Conservation (phyloP, 2,113 vertebrate genomes). For the Petrocephalus zakoni region DNA sequence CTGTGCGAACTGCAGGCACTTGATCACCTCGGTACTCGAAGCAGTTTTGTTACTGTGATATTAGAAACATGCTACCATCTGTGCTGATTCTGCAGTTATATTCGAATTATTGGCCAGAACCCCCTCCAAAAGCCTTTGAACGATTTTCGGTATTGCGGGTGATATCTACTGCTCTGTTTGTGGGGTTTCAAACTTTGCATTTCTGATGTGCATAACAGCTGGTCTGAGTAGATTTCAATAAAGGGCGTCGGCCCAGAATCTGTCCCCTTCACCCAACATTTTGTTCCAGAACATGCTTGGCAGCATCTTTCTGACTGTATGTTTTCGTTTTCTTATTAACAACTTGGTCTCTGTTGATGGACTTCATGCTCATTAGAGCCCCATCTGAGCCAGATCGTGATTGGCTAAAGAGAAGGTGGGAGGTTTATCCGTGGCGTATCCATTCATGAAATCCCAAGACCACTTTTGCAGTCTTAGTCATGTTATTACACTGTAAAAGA, state of each 20-base stretch:
- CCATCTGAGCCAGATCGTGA: background rate
- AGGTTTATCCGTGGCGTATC: background rate
- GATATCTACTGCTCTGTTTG: constrained; percentile 36
- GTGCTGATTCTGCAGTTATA: constrained; percentile 46
- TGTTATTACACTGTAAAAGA: background rate
- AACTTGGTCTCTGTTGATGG: background rate
- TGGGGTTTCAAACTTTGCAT: constrained; percentile 6
- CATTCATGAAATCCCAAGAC: background rate
- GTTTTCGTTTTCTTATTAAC: background rate
- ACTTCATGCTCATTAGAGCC: background rate
- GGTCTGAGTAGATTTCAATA: constrained; percentile 41
- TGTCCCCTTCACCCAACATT: background rate
- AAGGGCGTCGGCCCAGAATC: constrained; percentile 19
- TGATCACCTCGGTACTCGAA: background rate
- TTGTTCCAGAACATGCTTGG: background rate
- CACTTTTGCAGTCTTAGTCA: background rate
- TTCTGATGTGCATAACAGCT: constrained; percentile 48
- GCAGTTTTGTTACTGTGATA: background rate
- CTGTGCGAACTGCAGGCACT: background rate
- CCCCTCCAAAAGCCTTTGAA: constrained; percentile 18
- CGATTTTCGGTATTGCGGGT: constrained; percentile 30
- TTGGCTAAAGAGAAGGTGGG: background rate
- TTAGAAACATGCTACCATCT: constrained; percentile 35
- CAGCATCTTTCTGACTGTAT: background rate
- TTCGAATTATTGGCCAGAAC: background rate